Conservation (phyloP, 2,888 invertebrate species). For the Gandaritis pyraliata region DNA sequence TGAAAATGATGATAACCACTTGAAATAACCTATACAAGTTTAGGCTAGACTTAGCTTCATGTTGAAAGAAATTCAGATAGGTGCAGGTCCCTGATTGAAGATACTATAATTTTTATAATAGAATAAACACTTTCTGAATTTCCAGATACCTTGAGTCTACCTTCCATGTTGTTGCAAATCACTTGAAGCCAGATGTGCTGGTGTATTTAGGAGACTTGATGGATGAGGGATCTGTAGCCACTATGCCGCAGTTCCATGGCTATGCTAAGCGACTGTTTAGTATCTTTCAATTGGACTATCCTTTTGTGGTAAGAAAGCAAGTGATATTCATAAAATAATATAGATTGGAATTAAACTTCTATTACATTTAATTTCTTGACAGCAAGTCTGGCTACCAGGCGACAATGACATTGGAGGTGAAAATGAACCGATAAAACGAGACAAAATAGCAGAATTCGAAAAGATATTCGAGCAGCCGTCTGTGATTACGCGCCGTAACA, state of each 20-base stretch:
- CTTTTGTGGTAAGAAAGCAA: constrained; percentile 56
- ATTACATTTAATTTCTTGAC: constrained; percentile 27
- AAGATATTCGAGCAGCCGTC: constrained; percentile 89
- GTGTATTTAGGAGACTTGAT: constrained; percentile 97
- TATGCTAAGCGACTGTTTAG: constrained; percentile 89
- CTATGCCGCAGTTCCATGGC: constrained; percentile 87
- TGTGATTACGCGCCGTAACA: constrained; percentile 84
- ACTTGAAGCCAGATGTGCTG: constrained; percentile 92
- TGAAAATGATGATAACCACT: too few species aligned
- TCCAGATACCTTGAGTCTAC: constrained; percentile 92
- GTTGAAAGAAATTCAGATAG: too few species aligned
- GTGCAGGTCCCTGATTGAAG: too few species aligned
- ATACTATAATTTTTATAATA: too few species aligned
- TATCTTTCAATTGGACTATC: constrained; percentile 67
- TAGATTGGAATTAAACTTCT: not conserved
- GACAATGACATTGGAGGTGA: constrained; percentile 99
- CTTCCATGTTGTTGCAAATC: constrained; percentile 88
- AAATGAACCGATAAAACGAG: constrained; percentile 87
- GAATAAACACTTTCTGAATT: constrained; percentile 23
- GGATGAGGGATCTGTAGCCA: constrained; percentile 95
- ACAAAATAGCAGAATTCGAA: constrained; percentile 90
- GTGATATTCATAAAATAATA: not conserved
- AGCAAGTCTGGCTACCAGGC: constrained; percentile 95
- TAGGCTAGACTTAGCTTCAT: too few species aligned
- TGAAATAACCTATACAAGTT: too few species aligned